These are phyloP conservation scores for Apamea sordens DNA, from an alignment of 2,888 invertebrate genomes.

Conservation along the genomic window DNA sequence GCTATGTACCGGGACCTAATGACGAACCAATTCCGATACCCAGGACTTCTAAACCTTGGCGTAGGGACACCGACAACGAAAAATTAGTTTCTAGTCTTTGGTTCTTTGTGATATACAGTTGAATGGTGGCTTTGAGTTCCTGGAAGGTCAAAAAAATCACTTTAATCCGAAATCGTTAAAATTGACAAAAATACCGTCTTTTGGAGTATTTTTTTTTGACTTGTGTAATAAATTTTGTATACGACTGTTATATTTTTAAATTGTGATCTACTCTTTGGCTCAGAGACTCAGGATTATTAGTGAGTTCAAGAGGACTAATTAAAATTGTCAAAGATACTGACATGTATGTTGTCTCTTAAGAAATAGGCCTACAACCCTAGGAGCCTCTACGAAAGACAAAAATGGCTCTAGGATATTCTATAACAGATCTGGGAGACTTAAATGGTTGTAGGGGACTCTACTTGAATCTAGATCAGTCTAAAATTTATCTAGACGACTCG, in stretches of 20 bases:
- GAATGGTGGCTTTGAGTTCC: slow-evolving; percentile 38
- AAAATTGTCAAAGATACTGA: not conserved
- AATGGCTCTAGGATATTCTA: not conserved
- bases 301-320: not conserved
- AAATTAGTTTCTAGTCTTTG: slow-evolving; percentile 77
- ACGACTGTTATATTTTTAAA: slow-evolving; percentile 16
- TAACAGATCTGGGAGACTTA: not conserved
- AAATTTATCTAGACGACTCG: not conserved
- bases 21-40: slow-evolving; percentile 82
- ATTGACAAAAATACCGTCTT: not conserved
- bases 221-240: slow-evolving; percentile 31
- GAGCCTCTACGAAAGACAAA: not conserved
- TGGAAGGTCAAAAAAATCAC: not conserved
- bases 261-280: not conserved
- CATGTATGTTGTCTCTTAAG: not conserved
- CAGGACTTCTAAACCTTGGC: slow-evolving; percentile 80
- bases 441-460: not conserved
- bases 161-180: not conserved
- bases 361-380: not conserved
- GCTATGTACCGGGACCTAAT: slow-evolving; percentile 86
- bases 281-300: not conserved
- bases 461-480: too few relatives aligned
- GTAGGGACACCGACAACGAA: slow-evolving; percentile 85
- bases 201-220: not conserved
- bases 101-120: slow-evolving; percentile 51